Base-by-base conservation (phyloP, 1,140 invertebrate species). In the Drosophila chauvacae region DNA sequence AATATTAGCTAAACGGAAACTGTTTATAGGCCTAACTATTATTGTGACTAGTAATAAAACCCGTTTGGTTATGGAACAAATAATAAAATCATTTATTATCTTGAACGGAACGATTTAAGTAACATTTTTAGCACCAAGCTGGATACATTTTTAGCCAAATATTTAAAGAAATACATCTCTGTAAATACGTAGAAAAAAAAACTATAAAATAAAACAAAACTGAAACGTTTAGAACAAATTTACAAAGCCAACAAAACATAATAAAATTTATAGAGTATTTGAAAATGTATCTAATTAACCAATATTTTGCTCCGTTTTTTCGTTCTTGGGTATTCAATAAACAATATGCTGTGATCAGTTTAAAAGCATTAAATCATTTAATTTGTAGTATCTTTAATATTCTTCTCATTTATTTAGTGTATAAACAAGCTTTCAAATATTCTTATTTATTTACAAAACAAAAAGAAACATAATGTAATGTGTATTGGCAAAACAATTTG, bases 311-410 rank as follows among this genome's bases (percentile, higher is more conserved):
- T 75, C 35, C 58, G 69, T 58, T 74, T 53, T 23, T 63, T 72
- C 55, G 51, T 85, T 84, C 48, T 69, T 80, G 78, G 80, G 80
- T 87, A 83, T 83, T 83, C 72, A 63, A 56, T 37, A 37, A 80
- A 73, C 60, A 80, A 88, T 87, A 79, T 83, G 84, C 83, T 87
- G 83, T 87, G 83, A 87, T 87, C 83, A 80, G 71, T 87, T 87
- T 72, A 82, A 82, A 82, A 66, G 70, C 83, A 78, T 73, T 56
- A 77, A 68, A 77, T 68, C 74, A 68, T 66, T 20, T 75, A 61
- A 76, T 72, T 55, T 75, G 59, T 70, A 75, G 51, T 61, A n/a
- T 18, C 48, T 62, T 51, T 51, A 42, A 53, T 58, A 75, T 44
- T 77, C 59, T 79, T 79, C 82, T 86, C 82, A 85, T 86, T 84